Conservation (phyloP, 2,888 invertebrate genomes). For the Blera fallax region DNA sequence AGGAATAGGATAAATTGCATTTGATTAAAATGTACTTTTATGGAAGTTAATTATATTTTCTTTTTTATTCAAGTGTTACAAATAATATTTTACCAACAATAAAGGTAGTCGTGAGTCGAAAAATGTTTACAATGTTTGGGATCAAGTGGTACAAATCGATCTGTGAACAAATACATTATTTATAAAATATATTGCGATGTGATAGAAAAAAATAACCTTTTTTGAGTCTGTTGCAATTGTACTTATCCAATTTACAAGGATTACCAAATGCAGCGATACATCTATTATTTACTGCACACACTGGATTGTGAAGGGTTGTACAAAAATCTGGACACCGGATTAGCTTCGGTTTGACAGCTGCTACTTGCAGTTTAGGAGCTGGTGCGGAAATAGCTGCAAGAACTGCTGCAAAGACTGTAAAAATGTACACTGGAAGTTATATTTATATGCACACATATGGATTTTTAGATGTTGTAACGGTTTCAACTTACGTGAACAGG, state of each 20-base stretch:
- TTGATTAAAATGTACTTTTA: too few relatives aligned
- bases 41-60: too few relatives aligned
- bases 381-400: background rate
- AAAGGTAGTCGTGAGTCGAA: background rate
- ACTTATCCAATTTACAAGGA: conserved; percentile 32
- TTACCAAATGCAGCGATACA: conserved; percentile 16
- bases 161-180: background rate
- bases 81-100: background rate
- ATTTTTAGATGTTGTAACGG: background rate
- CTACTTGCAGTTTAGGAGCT: background rate
- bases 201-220: background rate
- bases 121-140: background rate
- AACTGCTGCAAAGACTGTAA: background rate
- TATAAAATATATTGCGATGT: background rate
- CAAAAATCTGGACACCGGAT: conserved; percentile 10
- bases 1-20: too few relatives aligned
- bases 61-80: background rate
- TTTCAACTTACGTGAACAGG: background rate
- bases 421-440: background rate
- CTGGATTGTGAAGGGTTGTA: background rate
- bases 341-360: background rate
- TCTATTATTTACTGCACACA: background rate
- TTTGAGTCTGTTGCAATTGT: background rate
- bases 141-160: background rate
- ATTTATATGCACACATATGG: too few relatives aligned